Evolutionary conservation across 1,140 invertebrate genomes (phyloP).

Genomic region (Halyomorpha halys): DNA sequence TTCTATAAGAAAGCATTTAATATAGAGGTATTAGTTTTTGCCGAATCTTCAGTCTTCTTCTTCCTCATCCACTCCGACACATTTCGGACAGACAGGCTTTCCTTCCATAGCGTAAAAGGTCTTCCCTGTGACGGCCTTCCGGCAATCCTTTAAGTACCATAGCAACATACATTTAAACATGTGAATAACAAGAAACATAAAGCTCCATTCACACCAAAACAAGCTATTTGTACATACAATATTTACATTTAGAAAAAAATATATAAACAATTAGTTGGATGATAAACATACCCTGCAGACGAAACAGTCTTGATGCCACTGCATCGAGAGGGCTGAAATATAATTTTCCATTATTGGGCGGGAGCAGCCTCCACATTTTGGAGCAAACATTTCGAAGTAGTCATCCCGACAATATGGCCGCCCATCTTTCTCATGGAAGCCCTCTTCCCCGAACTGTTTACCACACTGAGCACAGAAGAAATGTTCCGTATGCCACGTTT

Average conservation of each 20-base stretch:
- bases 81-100: conserved; percentile 80
- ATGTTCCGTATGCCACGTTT: conserved; percentile 98
- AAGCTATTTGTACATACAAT: neutral
- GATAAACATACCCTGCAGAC: conserved; percentile 88
- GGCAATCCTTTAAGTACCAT: conserved; percentile 64
- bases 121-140: conserved; percentile 78
- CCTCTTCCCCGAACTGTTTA: conserved; percentile 92
- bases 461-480: conserved; percentile 99
- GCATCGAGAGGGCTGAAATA: conserved; percentile 91
- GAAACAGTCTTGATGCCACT: conserved; percentile 99
- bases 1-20: too few species aligned
- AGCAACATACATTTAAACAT: too few species aligned
- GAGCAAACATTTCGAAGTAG: conserved; percentile 98
- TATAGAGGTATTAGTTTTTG: neutral
- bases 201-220: too few species aligned
- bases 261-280: neutral
- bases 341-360: conserved; percentile 98
- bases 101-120: conserved; percentile 92
- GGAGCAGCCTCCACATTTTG: conserved; percentile 95
- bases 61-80: conserved; percentile 80
- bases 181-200: neutral
- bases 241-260: neutral
- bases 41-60: conserved; percentile 46
- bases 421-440: conserved; percentile 87
- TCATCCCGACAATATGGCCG: conserved; percentile 91